Base-by-base conservation (phyloP, 2,113 vertebrate genomes). In the Pangasianodon hypophthalmus region DNA sequence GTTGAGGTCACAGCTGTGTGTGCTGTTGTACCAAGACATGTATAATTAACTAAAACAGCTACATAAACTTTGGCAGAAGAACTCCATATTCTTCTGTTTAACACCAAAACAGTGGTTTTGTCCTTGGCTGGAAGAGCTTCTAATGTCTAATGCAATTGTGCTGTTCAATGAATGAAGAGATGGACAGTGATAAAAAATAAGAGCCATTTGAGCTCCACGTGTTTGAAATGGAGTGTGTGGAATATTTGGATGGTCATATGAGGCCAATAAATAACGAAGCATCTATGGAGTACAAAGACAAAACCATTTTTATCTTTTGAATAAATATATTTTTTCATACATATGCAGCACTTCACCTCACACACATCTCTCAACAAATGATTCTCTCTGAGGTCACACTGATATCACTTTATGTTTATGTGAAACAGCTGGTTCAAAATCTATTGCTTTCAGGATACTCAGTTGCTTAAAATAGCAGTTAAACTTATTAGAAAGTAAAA, bases 391-490 rank as follows among this genome's bases (percentile, higher is more conserved):
- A 82, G 29, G 80, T 82, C 46, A 82, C 16, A 6, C 6, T 82
- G 6, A 54, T 50, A 29, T n/a, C 26, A 16, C 24, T 80, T 14
- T 46, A 21, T n/a, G 13, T 1, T 62, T 80, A 32, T 44, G n/a
- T 86, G 85, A 67, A 52, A 73, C 48, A 54, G 69, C 52, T 56
- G 37, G 21, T 7, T 13, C 46, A n/a, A 69, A 29, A 48, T 71
- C 1, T 14, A 75, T 14, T 56, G n/a, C 3, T 46, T 58, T 80
- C 54, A 64, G 44, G n/a, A 41, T 19, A 29, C 13, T 6, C 85
- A 75, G 48, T 37, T 86, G 64, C n/a, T 32, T n/a, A 84, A 77
- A 91, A 84, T 84, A 91, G 73, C 88, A 58, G 84, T 19, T 82
- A 24, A 71, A 41, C 69, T 11, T 32, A 54, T 69, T 5, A 60